A percentile compares a stretch with the other conserved stretches of the same genome.
Conservation (phyloP, 2,113 vertebrate genomes). For the Daubentonia madagascariensis region DNA sequence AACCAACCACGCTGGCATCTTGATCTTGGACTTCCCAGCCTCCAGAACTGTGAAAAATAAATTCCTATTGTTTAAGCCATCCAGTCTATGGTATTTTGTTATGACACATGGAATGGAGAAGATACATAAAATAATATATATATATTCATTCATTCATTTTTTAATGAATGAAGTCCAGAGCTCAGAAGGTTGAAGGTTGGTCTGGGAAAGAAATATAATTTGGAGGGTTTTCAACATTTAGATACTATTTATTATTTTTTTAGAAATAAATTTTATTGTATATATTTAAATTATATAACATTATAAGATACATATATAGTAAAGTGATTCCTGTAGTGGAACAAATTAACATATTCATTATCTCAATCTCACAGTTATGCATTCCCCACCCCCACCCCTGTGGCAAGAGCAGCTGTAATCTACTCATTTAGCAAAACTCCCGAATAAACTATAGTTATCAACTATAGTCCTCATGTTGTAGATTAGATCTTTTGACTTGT, state of each 20-base stretch:
- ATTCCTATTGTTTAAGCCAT: background rate
- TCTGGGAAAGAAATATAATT: background rate
- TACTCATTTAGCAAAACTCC: background rate
- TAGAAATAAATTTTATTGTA: background rate
- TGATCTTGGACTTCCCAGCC: background rate
- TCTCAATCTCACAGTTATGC: background rate
- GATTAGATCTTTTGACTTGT: background rate
- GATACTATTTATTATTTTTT: background rate
- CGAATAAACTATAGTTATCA: background rate
- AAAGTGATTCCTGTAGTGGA: background rate
- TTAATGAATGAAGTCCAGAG: background rate
- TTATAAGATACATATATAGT: background rate
- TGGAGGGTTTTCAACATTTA: background rate
- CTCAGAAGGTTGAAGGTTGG: background rate
- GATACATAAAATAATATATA: too few species aligned
- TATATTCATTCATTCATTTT: too few species aligned
- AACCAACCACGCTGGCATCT: background rate
- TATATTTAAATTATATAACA: background rate
- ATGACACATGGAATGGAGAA: background rate
- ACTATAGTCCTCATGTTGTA: background rate
- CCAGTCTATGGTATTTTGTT: background rate
- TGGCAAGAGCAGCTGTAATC: background rate
- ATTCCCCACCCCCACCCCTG: background rate
- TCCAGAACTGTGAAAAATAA: background rate
- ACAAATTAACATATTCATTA: background rate